Evolutionary conservation across 2,113 vertebrate genomes (phyloP).

Genomic region (Noturus placidus): DNA sequence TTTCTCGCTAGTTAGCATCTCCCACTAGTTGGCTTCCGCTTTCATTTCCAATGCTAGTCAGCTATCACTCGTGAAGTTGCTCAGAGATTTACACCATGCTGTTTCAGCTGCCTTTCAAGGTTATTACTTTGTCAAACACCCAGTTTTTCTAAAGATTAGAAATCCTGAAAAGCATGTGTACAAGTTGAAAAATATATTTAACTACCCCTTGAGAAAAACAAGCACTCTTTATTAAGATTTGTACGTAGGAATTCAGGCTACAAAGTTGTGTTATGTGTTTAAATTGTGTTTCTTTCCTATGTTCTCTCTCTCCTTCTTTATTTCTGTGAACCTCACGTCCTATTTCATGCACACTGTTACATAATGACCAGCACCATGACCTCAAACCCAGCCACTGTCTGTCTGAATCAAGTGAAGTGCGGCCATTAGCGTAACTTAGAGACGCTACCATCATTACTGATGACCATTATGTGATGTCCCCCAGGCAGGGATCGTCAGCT

Average conservation of each 20-base stretch:
- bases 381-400: conserved; percentile 45
- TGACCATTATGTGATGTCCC: conserved; percentile 40
- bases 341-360: background rate
- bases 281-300: background rate
- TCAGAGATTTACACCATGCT: no score
- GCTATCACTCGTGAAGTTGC: no score
- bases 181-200: background rate
- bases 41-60: no score
- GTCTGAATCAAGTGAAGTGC: conserved; percentile 34
- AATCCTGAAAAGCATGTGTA: no score
- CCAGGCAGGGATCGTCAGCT: conserved; percentile 33
- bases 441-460: conserved; percentile 47
- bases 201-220: background rate
- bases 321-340: background rate
- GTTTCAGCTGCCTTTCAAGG: no score
- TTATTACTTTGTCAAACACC: background rate
- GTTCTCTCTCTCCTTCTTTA: background rate
- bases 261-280: background rate
- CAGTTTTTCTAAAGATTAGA: no score
- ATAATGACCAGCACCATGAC: conserved; percentile 23
- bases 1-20: no score
- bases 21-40: no score
- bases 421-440: conserved; percentile 50
- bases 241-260: background rate
- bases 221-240: background rate